Evolutionary conservation across 1,140 invertebrate genomes (phyloP), one percentile per base, ranked within the genome.

Genomic region (Stenopsyche tienmushanensis): DNA sequence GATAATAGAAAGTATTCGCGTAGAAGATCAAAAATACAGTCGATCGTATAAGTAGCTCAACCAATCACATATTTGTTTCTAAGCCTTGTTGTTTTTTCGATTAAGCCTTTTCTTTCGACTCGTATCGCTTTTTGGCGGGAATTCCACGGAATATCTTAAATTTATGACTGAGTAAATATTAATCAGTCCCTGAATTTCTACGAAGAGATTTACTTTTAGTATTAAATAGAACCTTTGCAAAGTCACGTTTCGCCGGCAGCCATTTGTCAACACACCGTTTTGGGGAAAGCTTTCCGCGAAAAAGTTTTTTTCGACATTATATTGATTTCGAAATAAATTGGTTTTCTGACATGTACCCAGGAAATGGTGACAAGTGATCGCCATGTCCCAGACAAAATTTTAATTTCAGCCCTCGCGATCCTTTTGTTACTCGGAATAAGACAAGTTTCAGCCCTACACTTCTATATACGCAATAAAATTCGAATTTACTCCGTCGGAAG

Each of bases 281-380:
- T 53, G 10, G 20, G 29, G 23, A 60, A 34, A 45, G 13, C 23
- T 65, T 65, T 59, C 25, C 57, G 15, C 41, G 13, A 44, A 47
- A 60, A 54, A 8, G 17, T 52, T 29, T 18, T 15, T 21, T 34
- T 42, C 45, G 52, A 41, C 54, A 65, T 50, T 60, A 65, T 65
- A 65, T 59, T 59, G 54, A 59, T 65, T 59, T 59, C 34, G 23
- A 65, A 65, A 65, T 65, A 65, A 65, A 65, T 65, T 65, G 64
- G 55, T 65, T 65, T 65, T 60, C 42, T 60, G 64, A 65, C 54
- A 23, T 55, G 49, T n/a, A 18, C 49, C 41, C 10, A 18, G 58
- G 17, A 13, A 41, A 50, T n/a, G n/a, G 25, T 49, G 58, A 62
- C 39, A 1, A 21, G 17, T 17, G 10, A 20, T 8, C 57, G 44